Evolutionary conservation across 2,797 vertebrate species (phyloP), one percentile per base, ranked within the genome.

Genomic region (Miichthys miiuy): DNA sequence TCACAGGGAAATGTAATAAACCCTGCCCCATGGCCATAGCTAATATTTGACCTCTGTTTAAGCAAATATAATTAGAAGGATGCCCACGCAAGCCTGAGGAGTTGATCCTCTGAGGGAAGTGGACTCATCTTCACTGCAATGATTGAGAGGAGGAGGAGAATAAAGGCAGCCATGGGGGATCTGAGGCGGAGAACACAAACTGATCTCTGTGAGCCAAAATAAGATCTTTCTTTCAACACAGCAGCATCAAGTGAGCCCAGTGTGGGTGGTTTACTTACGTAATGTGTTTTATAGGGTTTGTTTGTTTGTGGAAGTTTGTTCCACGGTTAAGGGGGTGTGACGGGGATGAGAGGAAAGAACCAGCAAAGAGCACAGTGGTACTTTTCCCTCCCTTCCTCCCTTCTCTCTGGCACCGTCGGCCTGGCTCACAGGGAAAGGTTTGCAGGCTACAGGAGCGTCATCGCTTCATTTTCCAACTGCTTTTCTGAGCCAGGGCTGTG

Each of bases 41-140:
- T 88, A 91, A 94, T 90, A 87, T 91, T 81, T 93, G 81, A 91
- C 83, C 89, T 89, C 72, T 75, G 79, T 89, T 86, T 88, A 74
- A 85, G 75, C 84, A 89, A 89, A 92, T 75, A 90, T 75, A 87
- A 81, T 83, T 84, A 91, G 78, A 84, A 78, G 55, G 73, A 84
- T 58, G 69, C 82, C 85, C 79, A 79, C 6, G 65, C 72, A 47
- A 18, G 41, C 61, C 68, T 11, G 83, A 67, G 74, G 74, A 72
- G 46, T 38, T 65, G 74, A 73, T 77, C 80, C 62, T 77, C 77
- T 12, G 72, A 55, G 65, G 60, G 66, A 63, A 41, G 70, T 18
- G 77, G 76, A 71, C 77, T 75, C 78, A 42, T 86, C 85, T 57
- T 81, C 84, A 30, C 57, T 46, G 70, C 69, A 34, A 23, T 4